phyloP scores from a whole-genome alignment of 2,888 invertebrate genomes.

The Sthenelais limicola region DNA sequence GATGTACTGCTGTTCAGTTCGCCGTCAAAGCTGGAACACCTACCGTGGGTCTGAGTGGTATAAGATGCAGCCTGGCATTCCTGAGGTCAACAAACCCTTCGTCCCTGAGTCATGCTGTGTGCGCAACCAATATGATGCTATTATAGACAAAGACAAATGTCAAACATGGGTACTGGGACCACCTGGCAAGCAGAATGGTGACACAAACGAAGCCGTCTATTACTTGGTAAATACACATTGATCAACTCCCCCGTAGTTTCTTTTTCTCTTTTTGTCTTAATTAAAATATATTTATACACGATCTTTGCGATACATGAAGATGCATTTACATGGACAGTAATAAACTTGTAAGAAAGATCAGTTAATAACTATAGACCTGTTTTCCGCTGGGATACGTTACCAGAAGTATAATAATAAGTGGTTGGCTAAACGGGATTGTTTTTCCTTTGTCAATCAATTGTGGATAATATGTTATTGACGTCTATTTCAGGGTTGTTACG shows the following conservation, averaged over 20 bases:
- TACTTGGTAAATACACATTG: slow-evolving; percentile 9
- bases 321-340: too few species aligned
- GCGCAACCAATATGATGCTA: slow-evolving; percentile 45
- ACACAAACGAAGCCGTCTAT: slow-evolving; percentile 29
- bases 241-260: not conserved
- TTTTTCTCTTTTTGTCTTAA: too few species aligned
- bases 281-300: too few species aligned
- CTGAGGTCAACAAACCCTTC: slow-evolving; percentile 44
- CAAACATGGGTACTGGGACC: slow-evolving; percentile 47
- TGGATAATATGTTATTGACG: not conserved
- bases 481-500: slow-evolving; percentile 51
- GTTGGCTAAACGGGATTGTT: too few species aligned
- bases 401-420: too few species aligned
- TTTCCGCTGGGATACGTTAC: not conserved
- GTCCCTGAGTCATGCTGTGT: slow-evolving; percentile 48
- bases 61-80: slow-evolving; percentile 45
- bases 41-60: slow-evolving; percentile 53
- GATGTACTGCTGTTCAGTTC: slow-evolving; percentile 53
- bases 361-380: not conserved
- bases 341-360: not conserved
- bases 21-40: slow-evolving; percentile 47
- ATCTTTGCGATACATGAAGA: too few species aligned
- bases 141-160: slow-evolving; percentile 42
- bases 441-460: not conserved
- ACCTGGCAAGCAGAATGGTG: slow-evolving; percentile 43